Evolutionary conservation across 2,797 vertebrate genomes (phyloP), one percentile per base, ranked within the genome.

Genomic region (Potorous gilbertii): DNA sequence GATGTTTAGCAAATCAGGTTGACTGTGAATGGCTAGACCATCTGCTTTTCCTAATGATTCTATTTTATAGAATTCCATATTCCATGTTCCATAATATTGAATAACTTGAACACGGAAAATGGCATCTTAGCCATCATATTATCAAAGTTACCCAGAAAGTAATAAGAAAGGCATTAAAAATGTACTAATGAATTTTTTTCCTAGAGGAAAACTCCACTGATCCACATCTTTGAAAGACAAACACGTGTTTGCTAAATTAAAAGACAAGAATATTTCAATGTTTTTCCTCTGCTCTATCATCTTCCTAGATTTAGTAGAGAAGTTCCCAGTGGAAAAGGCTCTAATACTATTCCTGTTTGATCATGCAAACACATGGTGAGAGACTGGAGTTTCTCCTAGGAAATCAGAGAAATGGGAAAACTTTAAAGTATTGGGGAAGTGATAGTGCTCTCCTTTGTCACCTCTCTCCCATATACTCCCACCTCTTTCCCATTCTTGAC

Each of bases 1-100:
- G 98, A 98, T 98, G 98, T 98, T 98, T 96, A 97, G 94, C 96
- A 98, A 98, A 98, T 98, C 98, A 96, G 98, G 97, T 98, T 98
- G 97, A 98, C 98, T 98, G 98, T 98, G 97, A 98, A 98, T 96
- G 98, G 96, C 98, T 97, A 10, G 96, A 96, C 98, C 98, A 98
- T 98, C 98, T 99, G 98, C 97, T 98, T 97, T 96, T 96, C 92
- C 96, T 97, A 98, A 96, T 95, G 97, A 98, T 97, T 97, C 96
- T 56, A 34, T 97, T 96, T 98, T 98, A 98, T 98, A 52, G 52
- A 52, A 52, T 52, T 52, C 52, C 52, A 52, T 52, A 52, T 52
- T 50, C 50, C 50, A 50, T 98, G 98, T 98, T 98, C 97, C 93
- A 96, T 95, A 90, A 93, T 97, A 96, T 94, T 94, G 91, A 98